phyloP scores from a whole-genome alignment of 2,888 invertebrate genomes.

The Drosophila vallismaia region DNA sequence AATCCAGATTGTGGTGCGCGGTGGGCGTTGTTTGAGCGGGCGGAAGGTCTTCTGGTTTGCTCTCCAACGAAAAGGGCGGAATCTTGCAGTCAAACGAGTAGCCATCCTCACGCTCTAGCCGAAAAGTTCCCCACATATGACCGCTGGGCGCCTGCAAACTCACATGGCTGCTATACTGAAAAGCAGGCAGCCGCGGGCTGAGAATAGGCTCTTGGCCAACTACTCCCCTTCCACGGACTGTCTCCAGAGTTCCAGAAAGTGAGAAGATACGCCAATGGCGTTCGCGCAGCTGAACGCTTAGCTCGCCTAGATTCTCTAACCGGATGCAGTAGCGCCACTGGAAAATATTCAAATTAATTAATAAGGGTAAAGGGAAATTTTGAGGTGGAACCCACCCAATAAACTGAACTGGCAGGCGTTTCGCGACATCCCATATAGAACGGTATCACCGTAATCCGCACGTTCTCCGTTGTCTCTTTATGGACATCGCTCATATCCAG shows the following conservation, averaged over 20 bases:
- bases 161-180: slow-evolving; percentile 99
- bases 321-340: slow-evolving; percentile 99
- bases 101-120: slow-evolving; percentile 98
- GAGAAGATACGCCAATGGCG: slow-evolving; percentile 99
- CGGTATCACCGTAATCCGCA: slow-evolving; percentile 97
- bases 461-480: slow-evolving; percentile 95
- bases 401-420: slow-evolving; percentile 95
- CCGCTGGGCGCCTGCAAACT: slow-evolving; percentile 98
- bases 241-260: slow-evolving; percentile 95
- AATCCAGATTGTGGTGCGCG: slow-evolving; percentile 9
- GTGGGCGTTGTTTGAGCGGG: slow-evolving; percentile 51
- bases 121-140: slow-evolving; percentile 94
- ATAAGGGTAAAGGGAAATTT: not conserved
- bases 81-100: slow-evolving; percentile 98
- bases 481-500: slow-evolving; percentile 98
- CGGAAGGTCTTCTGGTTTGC: slow-evolving; percentile 90
- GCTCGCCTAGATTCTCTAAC: slow-evolving; percentile 95
- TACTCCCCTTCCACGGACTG: slow-evolving; percentile 95
- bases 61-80: slow-evolving; percentile 98
- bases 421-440: slow-evolving; percentile 98
- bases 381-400: slow-evolving; percentile 85
- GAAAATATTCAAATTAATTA: not conserved
- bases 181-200: slow-evolving; percentile 94
- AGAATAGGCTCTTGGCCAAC: slow-evolving; percentile 99
- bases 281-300: slow-evolving; percentile 96